These are phyloP conservation scores for Epistrophella euchroma DNA, from an alignment of 2,888 invertebrate species.

Conservation along the genomic window DNA sequence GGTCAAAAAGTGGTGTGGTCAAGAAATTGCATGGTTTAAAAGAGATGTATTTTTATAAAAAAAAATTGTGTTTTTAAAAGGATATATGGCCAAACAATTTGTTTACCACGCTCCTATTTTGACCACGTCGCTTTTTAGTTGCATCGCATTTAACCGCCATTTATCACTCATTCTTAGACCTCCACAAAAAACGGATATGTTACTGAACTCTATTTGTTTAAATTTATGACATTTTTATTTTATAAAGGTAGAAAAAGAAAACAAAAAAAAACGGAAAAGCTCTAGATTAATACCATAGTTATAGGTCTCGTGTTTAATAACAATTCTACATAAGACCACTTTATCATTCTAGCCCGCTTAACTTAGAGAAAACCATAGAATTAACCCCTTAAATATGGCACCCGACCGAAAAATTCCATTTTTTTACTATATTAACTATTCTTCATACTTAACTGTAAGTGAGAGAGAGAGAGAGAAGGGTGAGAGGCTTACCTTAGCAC, in stretches of 20 bases:
- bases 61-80: no score
- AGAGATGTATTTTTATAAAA: no score
- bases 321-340: slow-evolving; percentile 49
- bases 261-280: neutral
- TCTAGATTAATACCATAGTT: slow-evolving; percentile 47
- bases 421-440: slow-evolving; percentile 35
- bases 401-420: slow-evolving; percentile 28
- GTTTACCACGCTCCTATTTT: no score
- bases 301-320: slow-evolving; percentile 66
- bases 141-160: neutral
- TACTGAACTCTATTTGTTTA: slow-evolving; percentile 43
- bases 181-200: slow-evolving; percentile 35
- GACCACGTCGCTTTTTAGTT: no score
- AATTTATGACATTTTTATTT: slow-evolving; percentile 28
- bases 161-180: neutral
- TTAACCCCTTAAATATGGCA: slow-evolving; percentile 55
- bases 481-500: slow-evolving; percentile 1
- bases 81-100: no score
- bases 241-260: neutral
- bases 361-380: slow-evolving; percentile 57
- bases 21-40: no score
- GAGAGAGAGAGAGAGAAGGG: neutral
- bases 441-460: slow-evolving; percentile 29
- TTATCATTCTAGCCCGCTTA: slow-evolving; percentile 65
- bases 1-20: no score